Conservation (phyloP, 2,888 invertebrate genomes). For the Philereme transversata region DNA sequence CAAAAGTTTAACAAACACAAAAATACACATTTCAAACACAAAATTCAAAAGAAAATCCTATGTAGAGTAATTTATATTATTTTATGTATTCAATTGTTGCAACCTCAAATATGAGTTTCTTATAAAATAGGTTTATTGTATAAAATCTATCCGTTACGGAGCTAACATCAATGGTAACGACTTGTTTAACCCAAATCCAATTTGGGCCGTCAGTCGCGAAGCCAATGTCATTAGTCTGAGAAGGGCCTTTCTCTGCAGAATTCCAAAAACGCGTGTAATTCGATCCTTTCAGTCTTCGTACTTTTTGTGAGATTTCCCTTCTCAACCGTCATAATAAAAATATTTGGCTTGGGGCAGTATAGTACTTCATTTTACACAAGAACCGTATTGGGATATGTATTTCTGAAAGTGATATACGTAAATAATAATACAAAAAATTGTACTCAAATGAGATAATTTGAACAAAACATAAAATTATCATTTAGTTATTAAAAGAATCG, state of each 20-base stretch:
- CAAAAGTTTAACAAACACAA: slow-evolving; percentile 18
- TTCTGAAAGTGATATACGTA: too few relatives aligned
- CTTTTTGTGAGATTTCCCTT: slow-evolving; percentile 26
- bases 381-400: too few relatives aligned
- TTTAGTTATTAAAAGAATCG: too few relatives aligned
- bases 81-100: too few relatives aligned
- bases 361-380: too few relatives aligned
- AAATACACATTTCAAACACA: slow-evolving; percentile 14
- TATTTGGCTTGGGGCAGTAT: neutral
- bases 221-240: slow-evolving; percentile 46
- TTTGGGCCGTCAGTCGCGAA: slow-evolving; percentile 52
- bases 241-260: slow-evolving; percentile 39
- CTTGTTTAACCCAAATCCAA: slow-evolving; percentile 73
- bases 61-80: neutral
- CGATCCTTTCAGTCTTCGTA: slow-evolving; percentile 44
- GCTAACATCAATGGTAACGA: slow-evolving; percentile 53
- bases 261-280: slow-evolving; percentile 48
- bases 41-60: neutral
- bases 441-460: too few relatives aligned
- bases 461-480: too few relatives aligned
- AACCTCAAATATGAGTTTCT: neutral
- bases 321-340: slow-evolving; percentile 12
- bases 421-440: too few relatives aligned
- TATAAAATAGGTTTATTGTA: neutral
- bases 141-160: slow-evolving; percentile 14